Base-by-base conservation (phyloP, 1,140 invertebrate genomes). In the Dryas iulia region DNA sequence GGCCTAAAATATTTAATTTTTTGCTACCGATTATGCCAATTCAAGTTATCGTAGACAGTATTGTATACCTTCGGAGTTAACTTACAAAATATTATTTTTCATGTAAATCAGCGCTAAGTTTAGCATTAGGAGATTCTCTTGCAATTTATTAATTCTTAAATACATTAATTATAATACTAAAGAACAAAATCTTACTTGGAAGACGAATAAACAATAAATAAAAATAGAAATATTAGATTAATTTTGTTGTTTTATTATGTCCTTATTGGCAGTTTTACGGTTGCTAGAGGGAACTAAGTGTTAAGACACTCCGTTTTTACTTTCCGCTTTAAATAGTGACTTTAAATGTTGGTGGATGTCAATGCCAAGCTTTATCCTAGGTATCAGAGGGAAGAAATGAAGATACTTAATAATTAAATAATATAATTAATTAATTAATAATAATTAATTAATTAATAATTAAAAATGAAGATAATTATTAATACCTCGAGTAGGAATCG, bases 151-250 rank as follows among this genome's bases (percentile, higher is more conserved):
- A 83, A 83, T 85, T 81, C 74, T 82, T 84, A 84, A 87, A 83
- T 85, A 84, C 79, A 84, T 81, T 80, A 78, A 88, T 70, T 57
- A 47, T 69, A 69, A 54, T 69, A 78, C 14, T 62, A 80, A 87
- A 84, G 66, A 76, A 78, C 73, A 79, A 83, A 83, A 85, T 70
- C 80, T 88, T 87, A 86, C 84, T 89, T 89, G 82, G 77, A 84
- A 89, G 87, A 87, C 83, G 76, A 89, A 87, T 89, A 87, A 87
- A 90, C 87, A 90, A 88, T 84, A 87, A 87, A 88, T 83, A 85
- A 84, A 62, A 87, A 89, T 90, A 90, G 88, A 87, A 85, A 83
- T 86, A 88, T 85, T 90, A 90, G 88, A 83, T 86, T 80, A 70
- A 58, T 24, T 53, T 62, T 65, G 74, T 82, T 82, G 85, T 90